These are phyloP conservation scores for Aplidium turbinatum DNA, from an alignment of 23 tunicate genomes.

Conservation along the genomic window DNA sequence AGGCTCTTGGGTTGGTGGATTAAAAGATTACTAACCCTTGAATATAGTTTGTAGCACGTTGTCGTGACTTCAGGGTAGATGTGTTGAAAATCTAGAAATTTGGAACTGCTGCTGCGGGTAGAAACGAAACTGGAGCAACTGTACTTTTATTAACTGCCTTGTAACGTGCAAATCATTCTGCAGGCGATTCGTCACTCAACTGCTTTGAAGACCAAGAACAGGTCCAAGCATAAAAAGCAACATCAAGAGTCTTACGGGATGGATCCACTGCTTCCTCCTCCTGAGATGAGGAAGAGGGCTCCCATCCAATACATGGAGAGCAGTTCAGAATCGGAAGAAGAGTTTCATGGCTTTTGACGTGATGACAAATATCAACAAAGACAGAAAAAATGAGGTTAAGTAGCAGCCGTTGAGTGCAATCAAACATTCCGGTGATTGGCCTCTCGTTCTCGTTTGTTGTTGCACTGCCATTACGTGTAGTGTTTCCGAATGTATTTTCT, in stretches of 20 bases:
- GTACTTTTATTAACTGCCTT: too few species aligned
- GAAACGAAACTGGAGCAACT: too few species aligned
- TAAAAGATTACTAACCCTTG: too few species aligned
- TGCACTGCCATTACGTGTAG: conserved; percentile 57
- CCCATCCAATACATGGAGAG: conserved; percentile 41
- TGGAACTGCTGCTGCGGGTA: too few species aligned
- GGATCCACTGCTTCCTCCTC: neutral
- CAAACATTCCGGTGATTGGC: neutral
- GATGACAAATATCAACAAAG: too few species aligned
- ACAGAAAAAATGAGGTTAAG: too few species aligned
- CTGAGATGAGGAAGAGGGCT: conserved; percentile 39
- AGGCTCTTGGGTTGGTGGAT: too few species aligned
- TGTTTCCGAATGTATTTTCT: too few species aligned
- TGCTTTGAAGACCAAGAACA: conserved; percentile 45
- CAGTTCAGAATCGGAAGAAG: conserved; percentile 61
- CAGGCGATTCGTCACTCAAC: conserved; percentile 71
- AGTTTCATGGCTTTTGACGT: conserved; percentile 65
- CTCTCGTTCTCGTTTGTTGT: neutral
- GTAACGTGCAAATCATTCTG: too few species aligned
- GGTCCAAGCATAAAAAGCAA: neutral
- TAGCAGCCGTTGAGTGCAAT: neutral
- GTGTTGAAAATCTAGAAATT: too few species aligned
- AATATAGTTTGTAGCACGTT: too few species aligned
- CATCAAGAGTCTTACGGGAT: neutral
- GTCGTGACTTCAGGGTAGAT: too few species aligned